Conservation (phyloP, 2,113 vertebrate species). For the Epinephelus cyanopodus region DNA sequence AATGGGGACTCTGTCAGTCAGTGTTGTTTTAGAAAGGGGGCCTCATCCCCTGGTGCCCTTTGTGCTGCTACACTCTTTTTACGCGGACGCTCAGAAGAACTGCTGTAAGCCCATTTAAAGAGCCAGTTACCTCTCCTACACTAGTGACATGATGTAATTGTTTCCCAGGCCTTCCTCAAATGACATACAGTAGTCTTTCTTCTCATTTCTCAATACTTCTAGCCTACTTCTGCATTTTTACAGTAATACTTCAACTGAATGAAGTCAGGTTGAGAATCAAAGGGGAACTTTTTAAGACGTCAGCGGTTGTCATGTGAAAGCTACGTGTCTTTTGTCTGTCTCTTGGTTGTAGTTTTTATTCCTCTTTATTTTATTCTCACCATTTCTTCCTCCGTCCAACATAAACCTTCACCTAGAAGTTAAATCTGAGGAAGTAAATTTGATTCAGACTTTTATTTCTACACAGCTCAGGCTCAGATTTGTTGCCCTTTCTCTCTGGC, state of each 20-base stretch:
- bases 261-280: constrained; percentile 13
- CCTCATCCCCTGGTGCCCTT: constrained; percentile 78
- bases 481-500: constrained; percentile 42
- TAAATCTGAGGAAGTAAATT: background rate
- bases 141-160: constrained; percentile 8
- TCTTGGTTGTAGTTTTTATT: constrained; percentile 49
- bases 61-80: constrained; percentile 63
- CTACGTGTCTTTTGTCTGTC: background rate
- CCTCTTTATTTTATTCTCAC: constrained; percentile 19
- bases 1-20: constrained; percentile 80
- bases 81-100: constrained; percentile 41
- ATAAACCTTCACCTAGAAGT: background rate
- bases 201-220: background rate
- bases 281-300: constrained; percentile 23
- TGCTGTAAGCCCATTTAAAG: constrained; percentile 48
- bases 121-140: constrained; percentile 10
- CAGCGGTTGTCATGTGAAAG: background rate
- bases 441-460: background rate
- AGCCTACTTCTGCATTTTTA: constrained; percentile 14
- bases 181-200: background rate
- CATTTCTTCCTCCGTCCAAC: background rate
- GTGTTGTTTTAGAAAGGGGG: constrained; percentile 83
- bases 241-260: background rate
- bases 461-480: constrained; percentile 25
- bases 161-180: background rate